Percentiles rank a stretch among this genome's conserved stretches.
Evolutionary conservation across 53 echinoderm and acorn worm species (phyloP).

Genomic region (Patiria pectinifera): DNA sequence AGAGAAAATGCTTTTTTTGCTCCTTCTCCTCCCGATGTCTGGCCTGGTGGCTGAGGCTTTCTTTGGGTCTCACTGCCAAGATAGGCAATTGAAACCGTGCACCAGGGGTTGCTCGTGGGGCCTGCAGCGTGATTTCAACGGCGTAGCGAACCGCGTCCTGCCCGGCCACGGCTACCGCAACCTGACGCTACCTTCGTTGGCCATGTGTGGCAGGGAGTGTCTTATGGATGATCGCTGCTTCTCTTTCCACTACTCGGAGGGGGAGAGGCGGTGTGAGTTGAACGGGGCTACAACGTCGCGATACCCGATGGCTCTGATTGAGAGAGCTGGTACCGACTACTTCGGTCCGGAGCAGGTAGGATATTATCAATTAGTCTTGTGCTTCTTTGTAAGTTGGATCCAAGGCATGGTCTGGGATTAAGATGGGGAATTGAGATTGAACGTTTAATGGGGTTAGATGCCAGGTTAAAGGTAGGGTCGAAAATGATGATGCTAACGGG

Average conservation of each 20-base stretch:
- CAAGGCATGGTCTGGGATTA: not conserved
- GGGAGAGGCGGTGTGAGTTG: conserved; percentile 49
- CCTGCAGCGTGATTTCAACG: conserved; percentile 4
- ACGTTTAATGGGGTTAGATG: no score
- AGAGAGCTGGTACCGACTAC: not conserved
- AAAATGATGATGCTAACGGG: no score
- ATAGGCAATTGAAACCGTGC: not conserved
- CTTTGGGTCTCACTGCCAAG: not conserved
- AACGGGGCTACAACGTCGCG: conserved; percentile 38
- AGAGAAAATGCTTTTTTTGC: not conserved
- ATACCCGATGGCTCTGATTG: conserved; percentile 24
- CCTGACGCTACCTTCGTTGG: not conserved
- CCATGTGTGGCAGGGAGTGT: conserved; percentile 1
- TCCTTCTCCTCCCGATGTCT: not conserved
- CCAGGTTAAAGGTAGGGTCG: no score
- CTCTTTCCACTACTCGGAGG: conserved; percentile 11
- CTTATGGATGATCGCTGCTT: conserved; percentile 7
- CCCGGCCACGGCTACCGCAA: conserved; percentile 36
- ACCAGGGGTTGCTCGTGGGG: not conserved
- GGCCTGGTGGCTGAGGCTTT: not conserved
- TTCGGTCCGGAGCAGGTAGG: conserved; percentile 21
- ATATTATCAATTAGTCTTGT: not conserved
- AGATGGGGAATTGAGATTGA: not conserved
- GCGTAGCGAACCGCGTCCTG: conserved; percentile 5
- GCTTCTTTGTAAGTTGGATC: not conserved